Evolutionary conservation across 2,888 invertebrate genomes (phyloP).

Genomic region (Megaustenia siamemsis): DNA sequence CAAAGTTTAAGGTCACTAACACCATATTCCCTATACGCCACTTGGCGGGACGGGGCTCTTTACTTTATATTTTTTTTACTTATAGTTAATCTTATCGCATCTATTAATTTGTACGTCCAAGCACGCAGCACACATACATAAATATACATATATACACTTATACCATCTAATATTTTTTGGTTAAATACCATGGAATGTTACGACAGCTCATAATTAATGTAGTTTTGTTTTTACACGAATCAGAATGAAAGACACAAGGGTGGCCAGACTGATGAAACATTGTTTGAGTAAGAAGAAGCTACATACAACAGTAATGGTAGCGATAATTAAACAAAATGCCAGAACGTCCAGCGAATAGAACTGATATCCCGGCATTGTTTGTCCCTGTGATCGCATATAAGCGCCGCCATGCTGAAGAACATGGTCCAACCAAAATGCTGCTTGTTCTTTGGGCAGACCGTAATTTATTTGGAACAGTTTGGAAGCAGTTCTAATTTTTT

Average conservation of each 20-base stretch:
- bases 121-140: too few relatives aligned
- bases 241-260: neutral
- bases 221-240: neutral
- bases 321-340: neutral
- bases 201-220: too few relatives aligned
- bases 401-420: constrained; percentile 33
- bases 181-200: too few relatives aligned
- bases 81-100: too few relatives aligned
- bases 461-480: constrained; percentile 35
- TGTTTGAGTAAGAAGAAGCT: neutral
- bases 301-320: neutral
- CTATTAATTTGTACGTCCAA: too few relatives aligned
- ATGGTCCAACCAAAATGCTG: constrained; percentile 49
- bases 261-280: neutral
- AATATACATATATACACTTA: too few relatives aligned
- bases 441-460: constrained; percentile 25
- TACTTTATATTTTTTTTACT: too few relatives aligned
- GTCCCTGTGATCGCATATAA: constrained; percentile 34
- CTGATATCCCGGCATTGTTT: constrained; percentile 43
- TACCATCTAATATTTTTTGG: too few relatives aligned
- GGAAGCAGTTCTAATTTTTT: constrained; percentile 31
- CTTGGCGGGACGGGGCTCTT: too few relatives aligned
- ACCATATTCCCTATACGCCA: too few relatives aligned
- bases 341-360: constrained; percentile 37
- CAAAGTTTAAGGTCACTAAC: too few relatives aligned